Conservation (phyloP, 1,140 invertebrate species). For the Homarus americanus region DNA sequence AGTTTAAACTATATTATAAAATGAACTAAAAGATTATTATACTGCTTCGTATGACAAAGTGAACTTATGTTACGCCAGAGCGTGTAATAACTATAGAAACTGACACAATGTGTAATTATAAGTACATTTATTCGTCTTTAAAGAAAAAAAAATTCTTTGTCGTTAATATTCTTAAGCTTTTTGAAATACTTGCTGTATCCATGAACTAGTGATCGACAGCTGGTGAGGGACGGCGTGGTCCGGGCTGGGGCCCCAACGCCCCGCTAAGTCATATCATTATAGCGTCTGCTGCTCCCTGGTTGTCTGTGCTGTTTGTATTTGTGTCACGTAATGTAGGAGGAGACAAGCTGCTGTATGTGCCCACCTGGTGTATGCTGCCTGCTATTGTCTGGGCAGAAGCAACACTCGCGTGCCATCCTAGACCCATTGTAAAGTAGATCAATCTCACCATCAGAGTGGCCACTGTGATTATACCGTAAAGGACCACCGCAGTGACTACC, state of each 20-base stretch:
- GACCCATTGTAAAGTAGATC: conserved; percentile 34
- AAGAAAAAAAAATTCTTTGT: conserved; percentile 64
- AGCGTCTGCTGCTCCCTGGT: conserved; percentile 56
- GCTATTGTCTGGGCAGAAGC: conserved; percentile 27
- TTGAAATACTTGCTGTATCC: conserved; percentile 71
- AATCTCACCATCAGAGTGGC: conserved; percentile 41
- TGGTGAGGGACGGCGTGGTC: conserved; percentile 24
- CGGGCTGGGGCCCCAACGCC: conserved; percentile 20
- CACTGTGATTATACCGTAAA: background rate
- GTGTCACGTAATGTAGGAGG: conserved; percentile 57
- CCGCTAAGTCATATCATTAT: conserved; percentile 66
- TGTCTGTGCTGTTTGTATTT: conserved; percentile 68
- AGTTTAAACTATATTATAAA: conserved; percentile 2
- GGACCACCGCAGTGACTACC: conserved; percentile 12
- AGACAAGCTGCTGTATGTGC: conserved; percentile 32
- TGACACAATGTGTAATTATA: conserved; percentile 70
- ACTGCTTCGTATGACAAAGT: conserved; percentile 28
- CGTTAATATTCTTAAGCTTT: conserved; percentile 72
- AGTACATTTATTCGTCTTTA: conserved; percentile 69
- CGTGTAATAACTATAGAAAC: conserved; percentile 48
- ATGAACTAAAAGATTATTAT: conserved; percentile 45
- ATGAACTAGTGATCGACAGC: conserved; percentile 59
- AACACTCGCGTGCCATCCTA: conserved; percentile 52
- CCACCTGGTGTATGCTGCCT: conserved; percentile 47
- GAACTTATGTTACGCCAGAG: conserved; percentile 51